Evolutionary conservation across 2,797 vertebrate genomes (phyloP), one percentile per base, ranked within the genome.

Genomic region (Lutra lutra): DNA sequence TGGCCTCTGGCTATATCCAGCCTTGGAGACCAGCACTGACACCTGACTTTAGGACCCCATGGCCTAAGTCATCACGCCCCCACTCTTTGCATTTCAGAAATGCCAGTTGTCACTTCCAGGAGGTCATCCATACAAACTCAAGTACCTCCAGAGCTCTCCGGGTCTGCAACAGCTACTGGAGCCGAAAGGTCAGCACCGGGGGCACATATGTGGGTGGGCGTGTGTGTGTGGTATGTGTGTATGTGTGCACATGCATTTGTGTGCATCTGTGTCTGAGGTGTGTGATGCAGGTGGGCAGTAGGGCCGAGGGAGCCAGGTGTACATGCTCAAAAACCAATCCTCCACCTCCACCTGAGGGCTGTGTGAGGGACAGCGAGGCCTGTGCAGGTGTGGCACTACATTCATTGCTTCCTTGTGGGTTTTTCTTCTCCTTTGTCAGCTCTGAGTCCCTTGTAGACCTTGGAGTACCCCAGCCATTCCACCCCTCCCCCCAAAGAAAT

Each of bases 121-220:
- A 96, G 3, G 60, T 98, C 77, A 85, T 93, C 58, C 98, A 98
- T 97, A 54, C 23, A 1, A 98, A 99, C 68, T 98, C 98, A n/a
- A 99, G 98, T 85, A 85, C 78, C 21, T 99, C 99, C 38, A 98
- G 99, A 95, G 99, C 98, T 9, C 32, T 99, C 82, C 99, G 99
- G 66, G 98, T 99, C 64, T 99, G 99, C 97, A 99, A 99, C 97
- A 99, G 98, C 98, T 99, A 99, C 98, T 99, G 99, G 99, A 99
- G 98, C 94, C 98, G 99, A 98, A 86, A 99, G 98, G 99, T 99
- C 96, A 43, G 88, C 32, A 15, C 32, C 43, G 38, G 91, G 70
- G 60, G 7, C 29, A 29, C 20, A 4, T 62, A 3, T 20, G 23
- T 78, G 86, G 14, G 32, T 72, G 43, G 29, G n/a, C 48, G 3